These are phyloP conservation scores for Orchesella flavescens DNA, from an alignment of 2,888 invertebrate species.

Conservation along the genomic window DNA sequence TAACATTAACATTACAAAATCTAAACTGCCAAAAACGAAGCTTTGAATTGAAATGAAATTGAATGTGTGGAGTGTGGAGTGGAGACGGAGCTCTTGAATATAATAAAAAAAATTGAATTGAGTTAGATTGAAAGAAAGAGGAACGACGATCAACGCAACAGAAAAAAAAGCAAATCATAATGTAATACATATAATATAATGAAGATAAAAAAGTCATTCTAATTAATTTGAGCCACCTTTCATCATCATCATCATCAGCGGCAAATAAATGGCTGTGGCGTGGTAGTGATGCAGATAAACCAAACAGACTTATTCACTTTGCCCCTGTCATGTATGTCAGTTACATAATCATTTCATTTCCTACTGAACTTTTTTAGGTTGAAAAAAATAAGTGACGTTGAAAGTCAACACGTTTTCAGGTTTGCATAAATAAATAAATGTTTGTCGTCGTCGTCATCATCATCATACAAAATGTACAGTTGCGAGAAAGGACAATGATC, in stretches of 20 bases:
- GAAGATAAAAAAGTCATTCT: slow-evolving; percentile 59
- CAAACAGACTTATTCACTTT: background rate
- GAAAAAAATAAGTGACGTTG: too few species aligned
- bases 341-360: background rate
- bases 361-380: too few species aligned
- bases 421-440: too few species aligned
- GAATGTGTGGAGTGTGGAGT: slow-evolving; percentile 2
- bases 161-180: slow-evolving; percentile 31
- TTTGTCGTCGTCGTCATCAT: background rate
- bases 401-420: too few species aligned
- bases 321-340: background rate
- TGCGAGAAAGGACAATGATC: slow-evolving; percentile 1
- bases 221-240: slow-evolving; percentile 60
- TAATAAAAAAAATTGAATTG: background rate
- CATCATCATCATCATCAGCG: slow-evolving; percentile 12
- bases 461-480: background rate
- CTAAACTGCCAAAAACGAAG: slow-evolving; percentile 22
- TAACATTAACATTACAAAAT: slow-evolving; percentile 27
- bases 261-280: too few species aligned
- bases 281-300: too few species aligned
- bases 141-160: background rate
- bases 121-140: background rate
- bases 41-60: too few species aligned
- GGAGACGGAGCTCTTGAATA: background rate
- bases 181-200: slow-evolving; percentile 28